Evolutionary conservation across 2,113 vertebrate species (phyloP).

Genomic region (Rattus rattus): DNA sequence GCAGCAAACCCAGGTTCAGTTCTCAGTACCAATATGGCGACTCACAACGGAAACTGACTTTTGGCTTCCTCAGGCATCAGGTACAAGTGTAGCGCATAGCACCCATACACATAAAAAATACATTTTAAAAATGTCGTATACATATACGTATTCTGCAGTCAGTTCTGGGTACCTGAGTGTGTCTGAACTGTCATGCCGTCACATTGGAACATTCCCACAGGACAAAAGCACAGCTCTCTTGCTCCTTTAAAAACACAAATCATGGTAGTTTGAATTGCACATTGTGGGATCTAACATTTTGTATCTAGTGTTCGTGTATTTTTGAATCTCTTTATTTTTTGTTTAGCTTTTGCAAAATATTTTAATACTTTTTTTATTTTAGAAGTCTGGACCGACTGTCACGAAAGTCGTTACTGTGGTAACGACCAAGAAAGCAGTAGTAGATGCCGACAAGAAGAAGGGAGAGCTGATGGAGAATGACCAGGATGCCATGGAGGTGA

Average conservation of each 20-base stretch:
- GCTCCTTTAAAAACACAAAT: not conserved
- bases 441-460: constrained; percentile 95
- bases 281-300: constrained; percentile 13
- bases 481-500: constrained; percentile 99
- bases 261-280: not conserved
- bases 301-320: not conserved
- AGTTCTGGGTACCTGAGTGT: too few species aligned
- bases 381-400: constrained; percentile 95
- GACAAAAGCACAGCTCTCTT: not conserved
- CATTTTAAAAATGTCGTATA: too few species aligned
- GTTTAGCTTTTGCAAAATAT: not conserved
- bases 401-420: constrained; percentile 97
- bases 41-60: not conserved
- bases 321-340: not conserved
- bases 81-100: not conserved
- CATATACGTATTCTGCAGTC: not conserved
- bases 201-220: not conserved
- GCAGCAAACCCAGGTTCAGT: not conserved
- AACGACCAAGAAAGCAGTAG: constrained; percentile 94
- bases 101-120: not conserved
- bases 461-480: constrained; percentile 99
- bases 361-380: constrained; percentile 64
- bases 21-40: not conserved
- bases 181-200: too few species aligned
- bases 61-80: not conserved